Evolutionary conservation across 2,888 invertebrate species (phyloP), one percentile per base, ranked within the genome.

Genomic region (Agrotis segetum): DNA sequence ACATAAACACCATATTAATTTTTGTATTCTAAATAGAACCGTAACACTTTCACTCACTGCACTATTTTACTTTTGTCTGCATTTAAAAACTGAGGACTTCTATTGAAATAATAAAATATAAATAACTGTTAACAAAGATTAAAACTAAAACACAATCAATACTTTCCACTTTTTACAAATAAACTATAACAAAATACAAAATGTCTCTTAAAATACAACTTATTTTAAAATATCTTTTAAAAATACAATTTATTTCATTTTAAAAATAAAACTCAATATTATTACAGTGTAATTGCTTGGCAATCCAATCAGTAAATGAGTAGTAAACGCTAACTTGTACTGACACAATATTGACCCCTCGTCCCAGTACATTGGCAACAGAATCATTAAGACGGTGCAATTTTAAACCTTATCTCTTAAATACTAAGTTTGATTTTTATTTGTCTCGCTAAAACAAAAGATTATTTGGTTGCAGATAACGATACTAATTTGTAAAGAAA

Each of bases 231-330:
- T 19, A 49, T 21, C n/a, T 44, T 40, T 40, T 40, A 40, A 2
- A 40, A 40, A 40, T 40, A 16, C 21, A 6, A 49, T 29, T 19
- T 4, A 16, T 44, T 9, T 40, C n/a, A 11, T 40, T 40, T 40
- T 1, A 5, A 34, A 40, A 40, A 40, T 40, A 40, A 40, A 40
- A 40, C 40, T 9, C 11, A 40, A 11, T 0, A 50, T 44, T 19
- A 24, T 11, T 63, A n/a, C 9, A 9, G 34, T 69, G 77, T 47
- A 44, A 21, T 24, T 17, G 14, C 17, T 59, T 11, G 17, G 47
- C 46, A n/a, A 1, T 40, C 50, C 46, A n/a, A 63, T 53, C 61
- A 66, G 50, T 50, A 34, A 77, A 49, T 77, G 77, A 53, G 24
- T 55, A 44, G 19, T 49, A 34, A 34, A 71, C 52, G 59, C 16